Evolutionary conservation across 1,140 invertebrate genomes (phyloP).

Genomic region (Megalonaias nervosa): DNA sequence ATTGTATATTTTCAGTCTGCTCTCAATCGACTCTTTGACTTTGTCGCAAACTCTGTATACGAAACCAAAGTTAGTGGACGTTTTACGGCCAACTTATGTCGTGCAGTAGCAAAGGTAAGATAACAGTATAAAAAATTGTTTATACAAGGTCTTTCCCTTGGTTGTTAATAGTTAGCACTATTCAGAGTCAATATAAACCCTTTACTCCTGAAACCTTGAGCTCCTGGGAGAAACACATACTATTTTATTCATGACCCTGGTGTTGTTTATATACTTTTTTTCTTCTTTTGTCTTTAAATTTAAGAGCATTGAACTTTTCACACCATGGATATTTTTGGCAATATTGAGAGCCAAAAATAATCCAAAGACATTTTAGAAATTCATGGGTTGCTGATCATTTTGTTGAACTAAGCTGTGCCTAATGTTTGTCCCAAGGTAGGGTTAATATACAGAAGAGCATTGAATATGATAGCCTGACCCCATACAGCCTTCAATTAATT

Average conservation of each 20-base stretch:
- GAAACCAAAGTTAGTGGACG: conserved; percentile 88
- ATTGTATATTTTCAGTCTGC: conserved; percentile 76
- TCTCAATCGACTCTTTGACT: conserved; percentile 81
- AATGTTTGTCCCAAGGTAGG: no score
- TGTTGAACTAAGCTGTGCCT: no score
- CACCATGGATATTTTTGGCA: not conserved
- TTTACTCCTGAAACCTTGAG: not conserved
- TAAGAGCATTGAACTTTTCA: not conserved
- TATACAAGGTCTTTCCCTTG: no score
- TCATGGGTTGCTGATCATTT: no score
- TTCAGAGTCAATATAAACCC: no score
- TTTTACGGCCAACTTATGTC: conserved; percentile 80
- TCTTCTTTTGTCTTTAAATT: not conserved
- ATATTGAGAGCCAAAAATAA: no score
- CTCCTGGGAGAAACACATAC: not conserved
- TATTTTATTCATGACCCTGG: not conserved
- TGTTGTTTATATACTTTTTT: not conserved
- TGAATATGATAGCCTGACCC: no score
- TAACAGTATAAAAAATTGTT: not conserved
- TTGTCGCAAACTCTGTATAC: conserved; percentile 82
- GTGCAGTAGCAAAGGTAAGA: conserved; percentile 79
- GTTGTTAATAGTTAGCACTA: no score
- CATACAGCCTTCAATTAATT: no score
- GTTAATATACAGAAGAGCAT: no score
- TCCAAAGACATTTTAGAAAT: no score